phyloP scores from a whole-genome alignment of 1,140 invertebrate species.

The Contarinia nasturtii region DNA sequence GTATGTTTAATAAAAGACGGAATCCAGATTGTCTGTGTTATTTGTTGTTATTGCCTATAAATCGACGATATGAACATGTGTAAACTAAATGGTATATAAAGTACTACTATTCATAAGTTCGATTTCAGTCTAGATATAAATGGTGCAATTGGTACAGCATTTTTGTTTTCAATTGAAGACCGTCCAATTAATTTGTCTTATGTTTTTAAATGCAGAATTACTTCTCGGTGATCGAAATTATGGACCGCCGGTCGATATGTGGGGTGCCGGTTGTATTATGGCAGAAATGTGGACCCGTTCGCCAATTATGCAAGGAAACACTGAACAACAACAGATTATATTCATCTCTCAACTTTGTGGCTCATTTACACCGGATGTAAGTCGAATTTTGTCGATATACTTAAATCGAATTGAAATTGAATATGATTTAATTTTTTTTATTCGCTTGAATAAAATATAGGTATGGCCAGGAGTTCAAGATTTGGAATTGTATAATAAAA shows the following conservation, averaged over 20 bases:
- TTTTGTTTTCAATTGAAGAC: no score
- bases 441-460: no score
- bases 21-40: constrained; percentile 23
- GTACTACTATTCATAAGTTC: no score
- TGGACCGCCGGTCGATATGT: constrained; percentile 91
- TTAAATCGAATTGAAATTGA: no score
- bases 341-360: constrained; percentile 94
- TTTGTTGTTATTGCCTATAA: constrained; percentile 1
- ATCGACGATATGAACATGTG: no score
- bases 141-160: no score
- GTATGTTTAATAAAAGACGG: no score
- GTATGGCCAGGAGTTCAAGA: constrained; percentile 88
- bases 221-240: constrained; percentile 74
- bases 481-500: constrained; percentile 77
- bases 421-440: no score
- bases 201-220: neutral
- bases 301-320: constrained; percentile 77
- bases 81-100: no score
- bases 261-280: constrained; percentile 98
- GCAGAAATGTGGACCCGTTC: constrained; percentile 97
- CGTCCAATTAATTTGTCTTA: no score
- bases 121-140: no score
- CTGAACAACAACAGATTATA: constrained; percentile 89
- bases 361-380: constrained; percentile 68
- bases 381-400: no score